Base-by-base conservation (phyloP, 2,113 vertebrate species). In the Phylloscopus trochilus region DNA sequence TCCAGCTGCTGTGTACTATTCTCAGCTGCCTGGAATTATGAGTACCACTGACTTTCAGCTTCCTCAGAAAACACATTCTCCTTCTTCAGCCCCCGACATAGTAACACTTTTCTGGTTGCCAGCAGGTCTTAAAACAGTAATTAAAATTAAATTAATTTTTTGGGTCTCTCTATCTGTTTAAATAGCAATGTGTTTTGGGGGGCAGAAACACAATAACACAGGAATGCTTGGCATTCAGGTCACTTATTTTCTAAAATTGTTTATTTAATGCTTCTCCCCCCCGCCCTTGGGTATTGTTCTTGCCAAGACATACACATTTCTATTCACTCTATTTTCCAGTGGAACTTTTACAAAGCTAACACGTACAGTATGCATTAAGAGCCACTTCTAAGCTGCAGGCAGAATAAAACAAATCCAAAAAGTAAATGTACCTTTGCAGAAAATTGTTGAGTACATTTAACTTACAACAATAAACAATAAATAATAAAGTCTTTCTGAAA, bases 401-500 rank as follows among this genome's bases (percentile, higher is more conserved):
- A 93, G 60, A 97, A 97, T 89, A 96, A 95, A 97, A 94, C 66
- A 94, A 76, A 94, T 87, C 87, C 91, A 93, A 96, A 96, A 96
- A 97, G 91, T 91, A 97, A 94, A 60, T 93, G 83, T 46, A 94
- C 77, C 91, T 96, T 96, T 64, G 55, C 64, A 97, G 81, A 92
- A 96, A 94, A 96, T 47, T 88, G 75, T 97, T 94, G 47, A 88
- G 83, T 95, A 88, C 74, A 85, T 96, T 97, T 95, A 97, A 95
- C 68, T 85, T 97, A 91, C 89, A 89, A 95, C 66, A 96, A 95
- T 88, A 97, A 95, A 92, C 94, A 97, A 95, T 77, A 97, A 96
- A 97, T 96, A 95, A 91, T 92, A 94, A 91, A 94, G 77, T 89
- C 89, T 86, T 94, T 94, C 94, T 95, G 78, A 92, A 97, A 95